Base-by-base conservation (phyloP, 2,113 vertebrate species). In the Serilophus lunatus region DNA sequence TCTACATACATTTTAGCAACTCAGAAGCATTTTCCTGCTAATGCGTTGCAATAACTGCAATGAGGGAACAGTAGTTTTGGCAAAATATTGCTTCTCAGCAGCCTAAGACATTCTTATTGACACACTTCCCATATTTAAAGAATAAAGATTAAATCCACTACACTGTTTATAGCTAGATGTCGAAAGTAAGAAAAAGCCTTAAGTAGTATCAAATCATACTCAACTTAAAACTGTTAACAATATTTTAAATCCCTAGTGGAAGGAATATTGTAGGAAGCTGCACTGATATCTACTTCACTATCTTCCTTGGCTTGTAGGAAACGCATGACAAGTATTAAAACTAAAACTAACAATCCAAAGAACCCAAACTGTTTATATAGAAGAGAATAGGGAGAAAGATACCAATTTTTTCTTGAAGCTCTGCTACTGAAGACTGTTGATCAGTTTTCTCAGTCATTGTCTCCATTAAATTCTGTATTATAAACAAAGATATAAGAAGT, bases 331-430 rank as follows among this genome's bases (percentile, higher is more conserved):
- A 76, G 13, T 38, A 75, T 20, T 22, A 24, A 57, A 36, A 60
- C 26, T 60, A 90, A 82, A 88, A 5, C 12, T 22, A 86, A 80
- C 15, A 88, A 70, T 19, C 17, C 23, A 40, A 92, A 81, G 63
- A 4, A 38, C 28, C 9, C 12, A 36, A 61, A 87, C 22, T 50
- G 10, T 86, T 54, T 87, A 57, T 45, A 63, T 25, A 56, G 40
- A 68, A 66, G 20, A 51, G 38, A 68, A 91, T 4, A 86, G 25
- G 6, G 10, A 81, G 49, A 95, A 74, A 94, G 42, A 97, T 98
- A 99, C 99, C 99, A 93, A 99, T 98, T 98, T 98, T 98, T 86
- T 98, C 97, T 94, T 98, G 97, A 88, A 98, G 96, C 20, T 99
- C 97, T 95, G 95, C 97, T 77, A 97, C 38, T 66, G 92, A 94